Base-by-base conservation (phyloP, 2,113 vertebrate genomes). In the Orcinus orca region DNA sequence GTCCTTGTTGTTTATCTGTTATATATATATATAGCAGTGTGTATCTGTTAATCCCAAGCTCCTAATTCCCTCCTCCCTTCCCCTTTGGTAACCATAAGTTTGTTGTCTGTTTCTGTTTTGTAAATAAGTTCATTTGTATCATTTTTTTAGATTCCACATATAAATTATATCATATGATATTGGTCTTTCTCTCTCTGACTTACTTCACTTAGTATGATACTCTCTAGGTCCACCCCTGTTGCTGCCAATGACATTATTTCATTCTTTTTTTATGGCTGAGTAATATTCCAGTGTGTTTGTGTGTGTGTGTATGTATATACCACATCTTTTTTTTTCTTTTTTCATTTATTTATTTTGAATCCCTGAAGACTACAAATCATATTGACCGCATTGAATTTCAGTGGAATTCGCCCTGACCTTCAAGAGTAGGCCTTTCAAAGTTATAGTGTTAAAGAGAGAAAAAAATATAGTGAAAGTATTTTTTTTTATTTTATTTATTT, bases 271-370 rank as follows among this genome's bases (percentile, higher is more conserved):
- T 50, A 77, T 77, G 74, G 44, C 44, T 20, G 74, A 33, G 44
- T 76, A 50, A 50, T 11, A 77, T 47, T 67, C 18, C 73, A 47
- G 18, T 76, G 29, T 50, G 44, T 50, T 14, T 76, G 50, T 76
- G 14, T 29, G 26, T 44, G 4, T 47, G 41, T 26, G 71, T 53
- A 26, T 41, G 4, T n/a, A 23, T n/a, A 36, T 1, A 1, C n/a
- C 25, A 74, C 41, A 44, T 44, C 58, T 60, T 60, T 4, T 53
- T 53, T 53, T 53, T 53, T 53, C 14, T 53, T 53, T 26, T 73
- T n/a, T 44, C 31, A 38, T 65, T 13, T 58, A 38, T 53, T 94
- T 92, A 92, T 68, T 79, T 96, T 70, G 76, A 92, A 88, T 67
- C 60, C 89, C 77, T 88, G 25, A 94, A 92, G 90, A 71, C 62